Conservation (phyloP, 2,888 invertebrate genomes). For the Agrochola circellaris region DNA sequence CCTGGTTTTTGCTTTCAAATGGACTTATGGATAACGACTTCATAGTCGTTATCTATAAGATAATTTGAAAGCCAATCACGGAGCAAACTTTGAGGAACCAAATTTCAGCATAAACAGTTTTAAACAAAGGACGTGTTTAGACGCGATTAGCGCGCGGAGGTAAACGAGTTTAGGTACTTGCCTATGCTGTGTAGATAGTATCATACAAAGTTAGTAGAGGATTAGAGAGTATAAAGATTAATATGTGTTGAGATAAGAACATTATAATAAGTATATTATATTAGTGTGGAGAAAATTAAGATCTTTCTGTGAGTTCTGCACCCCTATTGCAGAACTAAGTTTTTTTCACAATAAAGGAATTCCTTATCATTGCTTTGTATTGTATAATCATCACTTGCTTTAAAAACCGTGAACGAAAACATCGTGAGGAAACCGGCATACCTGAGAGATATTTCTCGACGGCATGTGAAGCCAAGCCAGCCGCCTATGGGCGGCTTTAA, state of each 20-base stretch:
- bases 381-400: too few relatives aligned
- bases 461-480: too few relatives aligned
- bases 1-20: neutral
- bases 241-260: neutral
- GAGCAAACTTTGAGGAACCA: slow-evolving; percentile 48
- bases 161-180: slow-evolving; percentile 24
- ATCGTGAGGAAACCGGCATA: too few relatives aligned
- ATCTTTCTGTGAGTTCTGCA: neutral
- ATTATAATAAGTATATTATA: neutral
- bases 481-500: too few relatives aligned
- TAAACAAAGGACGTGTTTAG: slow-evolving; percentile 41
- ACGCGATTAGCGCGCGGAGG: slow-evolving; percentile 18
- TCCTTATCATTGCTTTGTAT: neutral
- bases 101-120: slow-evolving; percentile 60
- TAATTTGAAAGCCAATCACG: slow-evolving; percentile 64
- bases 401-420: too few relatives aligned
- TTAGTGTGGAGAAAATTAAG: neutral
- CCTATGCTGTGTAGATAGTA: neutral
- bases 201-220: neutral
- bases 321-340: neutral
- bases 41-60: slow-evolving; percentile 30
- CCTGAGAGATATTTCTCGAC: too few relatives aligned
- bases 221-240: neutral
- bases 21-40: neutral
- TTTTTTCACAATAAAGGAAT: neutral